A percentile compares a stretch with the other conserved stretches of the same genome.
These are phyloP conservation scores for Spongilla lacustris DNA, from an alignment of 37 sponge, comb jelly and placozoan species.

Conservation along the genomic window DNA sequence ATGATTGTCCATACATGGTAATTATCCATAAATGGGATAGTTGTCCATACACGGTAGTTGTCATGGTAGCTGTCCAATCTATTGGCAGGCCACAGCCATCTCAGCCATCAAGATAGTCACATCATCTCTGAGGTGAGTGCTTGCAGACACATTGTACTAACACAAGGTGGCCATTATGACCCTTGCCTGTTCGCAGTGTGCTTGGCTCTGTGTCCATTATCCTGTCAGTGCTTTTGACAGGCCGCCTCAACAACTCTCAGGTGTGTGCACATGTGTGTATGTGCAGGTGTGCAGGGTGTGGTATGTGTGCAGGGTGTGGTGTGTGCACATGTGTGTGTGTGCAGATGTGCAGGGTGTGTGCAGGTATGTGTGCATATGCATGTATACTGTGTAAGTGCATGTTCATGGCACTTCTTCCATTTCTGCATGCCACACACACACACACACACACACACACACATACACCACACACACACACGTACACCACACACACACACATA, in stretches of 20 bases:
- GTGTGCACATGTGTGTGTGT: not conserved
- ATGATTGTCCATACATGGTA: no score
- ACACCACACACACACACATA: no score
- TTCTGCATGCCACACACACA: no score
- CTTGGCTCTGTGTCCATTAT: constrained; percentile 68
- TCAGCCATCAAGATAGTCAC: constrained; percentile 52
- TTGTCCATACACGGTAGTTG: no score
- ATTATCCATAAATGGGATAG: no score
- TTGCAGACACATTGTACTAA: not conserved
- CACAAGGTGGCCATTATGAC: not conserved
- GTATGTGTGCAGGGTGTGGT: not conserved
- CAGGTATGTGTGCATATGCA: no score
- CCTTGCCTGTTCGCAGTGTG: constrained; percentile 38
- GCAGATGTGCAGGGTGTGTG: not conserved
- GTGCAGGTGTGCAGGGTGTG: not conserved
- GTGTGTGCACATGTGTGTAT: constrained; percentile 49
- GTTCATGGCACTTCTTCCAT: no score
- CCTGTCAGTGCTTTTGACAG: constrained; percentile 50
- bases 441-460: no score
- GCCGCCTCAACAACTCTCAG: constrained; percentile 66
- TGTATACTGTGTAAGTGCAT: not conserved
- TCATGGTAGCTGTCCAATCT: not conserved
- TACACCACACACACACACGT: no score
- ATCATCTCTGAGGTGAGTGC: constrained; percentile 49
- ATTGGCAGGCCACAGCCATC: constrained; percentile 21